Percentiles rank a stretch among this genome's conserved stretches.
These are phyloP conservation scores for Drosophila nr. medialis DNA, from an alignment of 2,888 invertebrate genomes.

Conservation along the genomic window DNA sequence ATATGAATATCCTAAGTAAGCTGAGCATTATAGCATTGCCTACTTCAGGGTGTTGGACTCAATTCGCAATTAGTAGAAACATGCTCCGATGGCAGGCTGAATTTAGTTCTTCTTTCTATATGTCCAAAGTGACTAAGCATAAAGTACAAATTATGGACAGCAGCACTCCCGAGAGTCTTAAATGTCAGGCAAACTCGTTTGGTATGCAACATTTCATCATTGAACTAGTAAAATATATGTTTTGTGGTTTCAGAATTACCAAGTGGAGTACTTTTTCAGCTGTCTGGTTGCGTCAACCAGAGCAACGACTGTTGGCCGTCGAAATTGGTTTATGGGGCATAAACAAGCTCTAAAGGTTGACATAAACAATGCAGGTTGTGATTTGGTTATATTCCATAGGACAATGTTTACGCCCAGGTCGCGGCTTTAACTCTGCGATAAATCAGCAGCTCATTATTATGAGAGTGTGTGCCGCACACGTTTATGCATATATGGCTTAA, in stretches of 20 bases:
- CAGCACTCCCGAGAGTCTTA: not conserved
- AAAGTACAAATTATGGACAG: not conserved
- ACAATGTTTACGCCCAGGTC: not conserved
- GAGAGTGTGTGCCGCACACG: conserved; percentile 26
- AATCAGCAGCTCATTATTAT: conserved; percentile 29
- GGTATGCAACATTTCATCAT: not conserved
- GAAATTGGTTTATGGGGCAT: conserved; percentile 8
- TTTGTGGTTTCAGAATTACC: conserved; percentile 14
- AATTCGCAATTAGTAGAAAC: not conserved
- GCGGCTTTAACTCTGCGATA: conserved; percentile 34
- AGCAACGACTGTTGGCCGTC: not conserved
- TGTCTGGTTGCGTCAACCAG: conserved; percentile 12
- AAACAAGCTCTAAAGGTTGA: conserved; percentile 14
- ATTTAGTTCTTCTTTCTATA: too few species aligned
- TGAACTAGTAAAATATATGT: conserved; percentile 1
- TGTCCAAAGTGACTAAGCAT: not conserved
- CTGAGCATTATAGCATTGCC: not conserved
- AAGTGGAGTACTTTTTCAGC: conserved; percentile 1
- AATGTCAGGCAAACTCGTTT: too few species aligned
- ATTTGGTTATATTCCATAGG: conserved; percentile 17
- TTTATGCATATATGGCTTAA: conserved; percentile 31
- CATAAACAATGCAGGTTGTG: conserved; percentile 22
- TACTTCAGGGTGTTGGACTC: not conserved
- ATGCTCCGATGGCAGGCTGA: not conserved
- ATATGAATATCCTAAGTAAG: not conserved